Evolutionary conservation across 2,888 invertebrate species (phyloP).

Genomic region (Rosalia funebris): DNA sequence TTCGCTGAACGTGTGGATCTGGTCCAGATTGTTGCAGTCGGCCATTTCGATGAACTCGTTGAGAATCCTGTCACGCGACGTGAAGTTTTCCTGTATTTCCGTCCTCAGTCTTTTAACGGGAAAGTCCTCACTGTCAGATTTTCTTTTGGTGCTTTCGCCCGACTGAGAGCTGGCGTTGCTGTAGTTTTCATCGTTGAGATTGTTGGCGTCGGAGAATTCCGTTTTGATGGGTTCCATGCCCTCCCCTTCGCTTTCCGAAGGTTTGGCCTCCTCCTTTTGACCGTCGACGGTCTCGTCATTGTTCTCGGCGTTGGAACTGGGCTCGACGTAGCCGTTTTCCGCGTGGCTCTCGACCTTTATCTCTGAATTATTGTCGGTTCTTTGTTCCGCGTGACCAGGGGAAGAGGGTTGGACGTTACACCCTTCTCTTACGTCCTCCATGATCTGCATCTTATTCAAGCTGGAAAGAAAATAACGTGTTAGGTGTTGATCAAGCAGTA

Average conservation of each 20-base stretch:
- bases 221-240: conserved; percentile 29
- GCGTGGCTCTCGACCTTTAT: conserved; percentile 34
- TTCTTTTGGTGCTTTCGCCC: conserved; percentile 41
- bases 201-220: conserved; percentile 35
- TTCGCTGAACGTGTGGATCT: conserved; percentile 72
- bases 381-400: conserved; percentile 62
- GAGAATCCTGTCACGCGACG: conserved; percentile 69
- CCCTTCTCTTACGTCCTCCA: conserved; percentile 67
- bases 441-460: conserved; percentile 71
- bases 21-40: conserved; percentile 71
- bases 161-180: conserved; percentile 41
- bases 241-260: conserved; percentile 38
- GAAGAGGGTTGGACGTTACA: conserved; percentile 61
- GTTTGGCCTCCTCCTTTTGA: conserved; percentile 31
- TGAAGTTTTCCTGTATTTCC: conserved; percentile 58
- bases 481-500: neutral
- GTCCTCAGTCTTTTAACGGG: conserved; percentile 57
- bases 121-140: conserved; percentile 49
- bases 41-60: conserved; percentile 73
- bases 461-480: conserved; percentile 60
- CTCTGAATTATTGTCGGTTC: conserved; percentile 45
- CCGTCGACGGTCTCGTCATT: conserved; percentile 32
- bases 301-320: conserved; percentile 27
- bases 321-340: conserved; percentile 43
- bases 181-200: conserved; percentile 42